phyloP scores from a whole-genome alignment of 2,888 invertebrate genomes.

The Papilio demoleus region DNA sequence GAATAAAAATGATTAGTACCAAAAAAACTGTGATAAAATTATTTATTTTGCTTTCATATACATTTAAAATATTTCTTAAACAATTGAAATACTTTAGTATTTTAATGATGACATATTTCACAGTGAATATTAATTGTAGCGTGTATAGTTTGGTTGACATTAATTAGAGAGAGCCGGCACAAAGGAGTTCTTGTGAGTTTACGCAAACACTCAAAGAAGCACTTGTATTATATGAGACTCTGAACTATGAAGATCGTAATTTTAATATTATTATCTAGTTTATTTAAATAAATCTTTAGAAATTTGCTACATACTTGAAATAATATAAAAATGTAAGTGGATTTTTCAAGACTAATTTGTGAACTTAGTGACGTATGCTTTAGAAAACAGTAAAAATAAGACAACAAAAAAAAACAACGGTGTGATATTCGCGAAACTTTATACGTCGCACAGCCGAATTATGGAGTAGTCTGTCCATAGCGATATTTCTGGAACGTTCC shows the following conservation, averaged over 20 bases:
- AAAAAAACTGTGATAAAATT: no score
- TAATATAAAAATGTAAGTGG: background rate
- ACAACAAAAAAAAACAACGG: no score
- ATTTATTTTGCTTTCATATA: background rate
- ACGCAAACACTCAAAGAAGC: conserved; percentile 22
- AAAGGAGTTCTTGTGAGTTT: conserved; percentile 31
- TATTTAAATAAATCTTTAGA: conserved; percentile 4
- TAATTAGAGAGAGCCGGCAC: conserved; percentile 26
- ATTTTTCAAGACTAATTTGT: no score
- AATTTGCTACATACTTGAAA: background rate
- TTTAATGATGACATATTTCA: conserved; percentile 13
- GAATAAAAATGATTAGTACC: no score
- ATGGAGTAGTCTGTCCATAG: no score
- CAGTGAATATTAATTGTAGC: conserved; percentile 20
- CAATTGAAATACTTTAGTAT: conserved; percentile 27
- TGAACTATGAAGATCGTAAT: conserved; percentile 6
- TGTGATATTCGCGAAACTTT: no score
- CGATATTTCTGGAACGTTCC: no score
- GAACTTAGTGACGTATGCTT: no score
- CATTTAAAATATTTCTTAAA: conserved; percentile 8
- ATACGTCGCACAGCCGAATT: no score
- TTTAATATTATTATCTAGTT: background rate
- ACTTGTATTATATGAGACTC: conserved; percentile 22
- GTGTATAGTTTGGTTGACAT: conserved; percentile 24
- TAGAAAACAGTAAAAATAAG: no score